These are phyloP conservation scores for Okamejei kenojei DNA, from an alignment of 2,797 vertebrate species.

Conservation along the genomic window DNA sequence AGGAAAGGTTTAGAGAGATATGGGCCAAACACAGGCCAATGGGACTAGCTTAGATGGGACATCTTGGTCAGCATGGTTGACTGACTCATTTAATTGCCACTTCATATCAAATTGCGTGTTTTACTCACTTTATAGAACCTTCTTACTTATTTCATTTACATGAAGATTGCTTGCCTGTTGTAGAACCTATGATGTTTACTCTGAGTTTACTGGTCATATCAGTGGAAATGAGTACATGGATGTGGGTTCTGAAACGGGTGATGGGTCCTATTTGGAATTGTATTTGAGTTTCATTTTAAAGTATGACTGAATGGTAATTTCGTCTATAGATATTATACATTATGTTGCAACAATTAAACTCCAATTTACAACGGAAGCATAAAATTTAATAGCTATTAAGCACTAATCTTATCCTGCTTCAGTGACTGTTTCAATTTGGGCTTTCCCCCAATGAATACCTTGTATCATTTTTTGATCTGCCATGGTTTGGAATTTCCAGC, in stretches of 20 bases:
- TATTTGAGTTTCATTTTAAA: not conserved
- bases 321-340: no score
- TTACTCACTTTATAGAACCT: not conserved
- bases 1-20: no score
- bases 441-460: not conserved
- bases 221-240: not conserved
- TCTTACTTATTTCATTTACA: not conserved
- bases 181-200: not conserved
- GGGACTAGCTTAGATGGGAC: no score
- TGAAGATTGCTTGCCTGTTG: not conserved
- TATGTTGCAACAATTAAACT: no score
- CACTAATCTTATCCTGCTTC: not conserved
- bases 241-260: not conserved
- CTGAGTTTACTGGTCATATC: not conserved
- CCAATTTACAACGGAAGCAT: not conserved
- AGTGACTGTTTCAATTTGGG: not conserved
- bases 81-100: no score
- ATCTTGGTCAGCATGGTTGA: no score
- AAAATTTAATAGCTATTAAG: not conserved
- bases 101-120: not conserved
- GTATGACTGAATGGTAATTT: not conserved
- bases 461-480: not conserved
- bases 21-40: no score
- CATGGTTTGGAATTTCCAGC: not conserved
- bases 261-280: not conserved